Base-by-base conservation (phyloP, 1,140 invertebrate genomes). In the Drosophila lacteicornis region DNA sequence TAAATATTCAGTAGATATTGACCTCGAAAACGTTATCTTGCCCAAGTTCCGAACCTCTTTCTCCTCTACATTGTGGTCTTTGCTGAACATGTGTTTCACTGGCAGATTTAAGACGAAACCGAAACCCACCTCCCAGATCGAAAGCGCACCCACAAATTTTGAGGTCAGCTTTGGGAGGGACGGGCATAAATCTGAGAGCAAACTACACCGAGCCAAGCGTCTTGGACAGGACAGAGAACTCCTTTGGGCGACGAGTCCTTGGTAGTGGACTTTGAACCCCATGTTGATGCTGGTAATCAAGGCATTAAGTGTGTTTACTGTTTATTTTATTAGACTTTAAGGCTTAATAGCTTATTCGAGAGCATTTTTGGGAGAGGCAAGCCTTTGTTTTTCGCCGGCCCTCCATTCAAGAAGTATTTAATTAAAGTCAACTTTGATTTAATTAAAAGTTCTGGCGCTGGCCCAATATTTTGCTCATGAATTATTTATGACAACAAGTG, bases 281-380 rank as follows among this genome's bases (percentile, higher is more conserved):
- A 74, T 77, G 77, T 74, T 80, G 82, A 58, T 81, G 82, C 75
- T 87, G 79, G 79, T 90, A 90, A 90, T 90, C 85, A 90, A 90
- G 85, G 85, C 85, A 90, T 90, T 90, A 90, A 90, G 79, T 90
- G 85, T 90, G 81, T 90, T 90, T 90, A 90, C 81, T 85, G 85
- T 90, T 85, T 90, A 90, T 90, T 90, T 90, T 85, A 85, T 90
- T 90, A 82, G 85, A 90, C 85, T 85, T 85, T 90, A 90, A 90
- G 85, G 85, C 85, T 90, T 85, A 90, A 90, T 80, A 82, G 79
- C 81, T 90, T 90, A 79, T 73, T 57, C 33, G 25, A 43, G 51
- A 68, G 63, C 63, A 55, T 42, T 71, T 65, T 70, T 12, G 42
- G 45, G 36, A 9, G 46, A 36, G 19, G 36, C 46, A 36, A 25